Conservation (phyloP, 2,888 invertebrate species). For the Thymelicus lineola region DNA sequence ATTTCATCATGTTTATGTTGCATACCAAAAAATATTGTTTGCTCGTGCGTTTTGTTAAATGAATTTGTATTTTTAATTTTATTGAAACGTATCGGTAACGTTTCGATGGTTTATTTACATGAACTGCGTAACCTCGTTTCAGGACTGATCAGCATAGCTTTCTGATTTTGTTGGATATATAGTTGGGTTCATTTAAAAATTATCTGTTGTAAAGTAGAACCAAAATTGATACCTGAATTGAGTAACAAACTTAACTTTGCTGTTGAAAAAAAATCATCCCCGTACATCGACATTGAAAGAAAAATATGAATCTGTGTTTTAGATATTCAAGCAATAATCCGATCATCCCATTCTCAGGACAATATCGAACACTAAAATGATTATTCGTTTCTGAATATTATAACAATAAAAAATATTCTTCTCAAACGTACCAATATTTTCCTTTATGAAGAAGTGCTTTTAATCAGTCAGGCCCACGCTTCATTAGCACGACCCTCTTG, state of each 20-base stretch:
- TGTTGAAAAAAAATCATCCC: too few relatives aligned
- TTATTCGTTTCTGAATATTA: neutral
- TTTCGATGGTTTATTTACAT: neutral
- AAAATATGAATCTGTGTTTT: too few relatives aligned
- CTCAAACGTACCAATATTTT: slow-evolving; percentile 5
- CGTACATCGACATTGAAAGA: too few relatives aligned
- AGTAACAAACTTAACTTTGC: too few relatives aligned
- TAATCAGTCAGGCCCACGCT: slow-evolving; percentile 16
- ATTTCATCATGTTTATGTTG: slow-evolving; percentile 1
- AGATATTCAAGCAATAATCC: neutral
- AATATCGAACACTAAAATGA: neutral
- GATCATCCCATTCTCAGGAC: neutral
- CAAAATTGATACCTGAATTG: too few relatives aligned
- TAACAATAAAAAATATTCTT: neutral
- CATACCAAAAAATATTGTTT: neutral
- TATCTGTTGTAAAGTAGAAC: too few relatives aligned
- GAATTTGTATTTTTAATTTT: neutral
- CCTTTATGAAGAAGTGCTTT: slow-evolving; percentile 6
- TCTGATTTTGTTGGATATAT: too few relatives aligned
- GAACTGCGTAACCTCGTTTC: neutral
- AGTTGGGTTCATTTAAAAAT: too few relatives aligned
- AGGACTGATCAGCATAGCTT: neutral
- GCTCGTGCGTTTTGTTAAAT: neutral
- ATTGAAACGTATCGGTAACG: neutral
- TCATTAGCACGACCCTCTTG: slow-evolving; percentile 4